These are phyloP conservation scores for Istiophorus platypterus DNA, from an alignment of 2,113 vertebrate genomes.

Conservation along the genomic window DNA sequence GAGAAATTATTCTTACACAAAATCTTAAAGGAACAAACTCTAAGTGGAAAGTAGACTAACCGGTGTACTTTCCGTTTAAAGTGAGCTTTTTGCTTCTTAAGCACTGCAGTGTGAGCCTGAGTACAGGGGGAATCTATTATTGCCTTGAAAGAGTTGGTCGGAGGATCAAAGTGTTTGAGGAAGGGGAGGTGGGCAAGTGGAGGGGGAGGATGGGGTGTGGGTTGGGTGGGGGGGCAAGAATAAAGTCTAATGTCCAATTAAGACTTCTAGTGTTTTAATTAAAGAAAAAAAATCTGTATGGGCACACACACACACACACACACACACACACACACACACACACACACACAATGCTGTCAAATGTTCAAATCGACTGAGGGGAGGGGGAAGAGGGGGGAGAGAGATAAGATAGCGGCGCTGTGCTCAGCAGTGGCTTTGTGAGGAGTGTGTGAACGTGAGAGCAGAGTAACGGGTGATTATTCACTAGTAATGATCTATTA, in stretches of 20 bases:
- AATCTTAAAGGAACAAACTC: conserved; percentile 30
- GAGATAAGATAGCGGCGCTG: conserved; percentile 62
- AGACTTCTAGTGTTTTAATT: conserved; percentile 77
- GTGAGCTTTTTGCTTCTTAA: conserved; percentile 56
- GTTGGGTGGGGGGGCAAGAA: conserved; percentile 36
- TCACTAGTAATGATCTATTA: conserved; percentile 79
- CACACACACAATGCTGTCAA: conserved; percentile 70
- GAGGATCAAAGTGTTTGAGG: conserved; percentile 69
- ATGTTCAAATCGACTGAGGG: conserved; percentile 52
- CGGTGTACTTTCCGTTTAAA: conserved; percentile 42
- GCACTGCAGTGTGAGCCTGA: conserved; percentile 20
- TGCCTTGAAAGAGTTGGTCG: conserved; percentile 57
- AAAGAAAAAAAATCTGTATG: conserved; percentile 56
- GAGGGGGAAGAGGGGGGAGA: conserved; percentile 22
- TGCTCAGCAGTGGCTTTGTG: conserved; percentile 71
- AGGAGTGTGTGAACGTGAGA: conserved; percentile 60
- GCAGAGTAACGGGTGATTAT: conserved; percentile 77
- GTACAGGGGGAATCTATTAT: conserved; percentile 58
- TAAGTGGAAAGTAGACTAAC: conserved; percentile 18
- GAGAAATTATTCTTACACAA: conserved; percentile 23
- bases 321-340: conserved; percentile 63
- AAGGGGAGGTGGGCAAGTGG: conserved; percentile 33
- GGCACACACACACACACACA: conserved; percentile 70
- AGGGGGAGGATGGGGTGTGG: too few species aligned
- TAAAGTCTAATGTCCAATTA: conserved; percentile 77